Percentiles rank a stretch among this genome's conserved stretches.
phyloP scores from a whole-genome alignment of 2,888 invertebrate genomes.

The Andrena dorsata region DNA sequence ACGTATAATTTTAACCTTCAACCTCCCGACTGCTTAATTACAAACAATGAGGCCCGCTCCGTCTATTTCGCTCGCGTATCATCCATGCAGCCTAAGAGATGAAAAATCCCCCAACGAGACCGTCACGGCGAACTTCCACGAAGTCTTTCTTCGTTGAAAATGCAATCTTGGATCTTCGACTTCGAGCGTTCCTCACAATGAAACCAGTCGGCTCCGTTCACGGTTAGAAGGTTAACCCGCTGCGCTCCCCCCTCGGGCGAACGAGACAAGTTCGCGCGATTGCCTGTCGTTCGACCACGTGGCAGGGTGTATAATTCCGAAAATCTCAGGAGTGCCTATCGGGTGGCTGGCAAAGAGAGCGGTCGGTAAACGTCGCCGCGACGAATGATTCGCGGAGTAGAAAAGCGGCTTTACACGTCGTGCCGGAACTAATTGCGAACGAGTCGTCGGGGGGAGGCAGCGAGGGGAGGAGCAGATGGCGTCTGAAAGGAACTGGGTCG shows the following conservation, averaged over 20 bases:
- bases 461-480: conserved; percentile 52
- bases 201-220: too few relatives aligned
- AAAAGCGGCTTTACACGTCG: conserved; percentile 54
- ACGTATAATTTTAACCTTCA: conserved; percentile 17
- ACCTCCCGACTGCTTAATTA: conserved; percentile 24
- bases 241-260: too few relatives aligned
- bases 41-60: too few relatives aligned
- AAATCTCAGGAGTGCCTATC: conserved; percentile 10
- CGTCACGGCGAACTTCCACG: too few relatives aligned
- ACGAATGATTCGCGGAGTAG: conserved; percentile 48
- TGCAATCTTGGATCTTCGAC: too few relatives aligned
- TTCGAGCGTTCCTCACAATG: too few relatives aligned
- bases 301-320: neutral
- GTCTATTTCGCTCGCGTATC: neutral
- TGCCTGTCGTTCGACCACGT: neutral
- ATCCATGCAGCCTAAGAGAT: neutral
- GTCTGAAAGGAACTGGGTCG: conserved; percentile 73
- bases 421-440: conserved; percentile 74
- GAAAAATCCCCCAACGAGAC: neutral
- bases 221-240: conserved; percentile 10
- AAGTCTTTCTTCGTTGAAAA: too few relatives aligned
- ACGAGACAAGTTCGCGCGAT: neutral
- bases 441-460: conserved; percentile 13
- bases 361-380: conserved; percentile 11
- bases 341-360: neutral